Conservation (phyloP, 2,113 vertebrate species). For the Erpornis zantholeuca region DNA sequence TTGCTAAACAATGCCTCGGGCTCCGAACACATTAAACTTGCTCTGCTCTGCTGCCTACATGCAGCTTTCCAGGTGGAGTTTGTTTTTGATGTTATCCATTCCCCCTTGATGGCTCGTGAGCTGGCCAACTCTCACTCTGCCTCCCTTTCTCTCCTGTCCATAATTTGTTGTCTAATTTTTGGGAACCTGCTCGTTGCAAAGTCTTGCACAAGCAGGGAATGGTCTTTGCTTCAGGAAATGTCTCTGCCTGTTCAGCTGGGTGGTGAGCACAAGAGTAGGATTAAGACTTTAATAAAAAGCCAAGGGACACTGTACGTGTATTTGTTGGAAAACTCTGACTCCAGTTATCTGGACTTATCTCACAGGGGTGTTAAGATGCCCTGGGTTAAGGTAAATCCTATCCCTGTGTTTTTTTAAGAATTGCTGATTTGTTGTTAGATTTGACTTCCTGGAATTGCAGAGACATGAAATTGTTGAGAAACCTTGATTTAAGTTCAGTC, state of each 20-base stretch:
- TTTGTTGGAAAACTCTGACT: neutral
- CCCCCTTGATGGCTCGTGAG: neutral
- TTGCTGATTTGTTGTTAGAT: neutral
- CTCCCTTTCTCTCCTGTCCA: neutral
- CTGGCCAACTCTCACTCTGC: neutral
- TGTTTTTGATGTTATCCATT: conserved; percentile 16
- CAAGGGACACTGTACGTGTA: accelerated
- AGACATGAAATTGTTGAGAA: neutral
- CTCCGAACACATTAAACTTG: neutral
- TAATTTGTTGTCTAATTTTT: neutral
- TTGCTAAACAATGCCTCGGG: conserved; percentile 32
- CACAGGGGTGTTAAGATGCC: neutral
- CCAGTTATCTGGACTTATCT: neutral
- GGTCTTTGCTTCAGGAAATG: neutral
- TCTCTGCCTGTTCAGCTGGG: neutral
- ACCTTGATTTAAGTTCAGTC: neutral
- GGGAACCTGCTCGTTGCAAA: neutral
- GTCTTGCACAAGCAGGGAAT: neutral
- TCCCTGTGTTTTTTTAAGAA: neutral
- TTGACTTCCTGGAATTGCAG: neutral
- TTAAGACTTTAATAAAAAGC: neutral
- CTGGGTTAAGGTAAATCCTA: neutral
- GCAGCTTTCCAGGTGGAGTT: conserved; percentile 53
- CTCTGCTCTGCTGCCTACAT: conserved; percentile 20
- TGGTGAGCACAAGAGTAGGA: neutral